A percentile compares a stretch with the other conserved stretches of the same genome.
Evolutionary conservation across 2,113 vertebrate species (phyloP).

Genomic region (Pan troglodytes): NHGRI_mPanTro3-v2.1_pri NC_086015.1:132861001-132861500

Average conservation of each 20-base stretch:
- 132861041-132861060: background rate
- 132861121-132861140: background rate
- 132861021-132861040: background rate
- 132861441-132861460: background rate
- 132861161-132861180: background rate
- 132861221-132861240: background rate
- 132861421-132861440: background rate
- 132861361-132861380: background rate
- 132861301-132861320: background rate
- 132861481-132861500: background rate
- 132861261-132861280: background rate
- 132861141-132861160: background rate
- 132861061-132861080: background rate
- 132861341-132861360: background rate
- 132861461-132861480: background rate
- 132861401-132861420: background rate
- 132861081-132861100: background rate
- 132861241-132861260: background rate
- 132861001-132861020: fast-evolving
- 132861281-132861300: background rate
- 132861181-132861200: background rate
- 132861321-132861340: background rate
- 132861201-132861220: background rate
- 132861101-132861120: background rate
- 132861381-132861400: background rate